Conservation (phyloP, 2,797 vertebrate species). For the Tiaroga cobitis region DNA sequence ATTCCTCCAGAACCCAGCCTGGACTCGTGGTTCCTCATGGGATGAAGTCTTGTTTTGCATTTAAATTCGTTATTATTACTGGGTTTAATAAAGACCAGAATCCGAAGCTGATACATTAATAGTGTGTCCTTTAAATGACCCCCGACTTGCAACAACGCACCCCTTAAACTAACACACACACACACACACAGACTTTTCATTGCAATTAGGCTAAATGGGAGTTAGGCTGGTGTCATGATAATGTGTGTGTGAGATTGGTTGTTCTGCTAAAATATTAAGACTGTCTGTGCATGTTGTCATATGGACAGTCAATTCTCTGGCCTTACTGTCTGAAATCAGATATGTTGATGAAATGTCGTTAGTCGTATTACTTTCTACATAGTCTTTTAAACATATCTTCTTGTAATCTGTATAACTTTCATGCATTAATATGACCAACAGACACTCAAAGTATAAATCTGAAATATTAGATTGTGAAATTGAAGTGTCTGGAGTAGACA, state of each 20-base stretch:
- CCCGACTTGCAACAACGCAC: conserved; percentile 26
- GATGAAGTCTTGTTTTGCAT: conserved; percentile 43
- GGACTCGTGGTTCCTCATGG: conserved; percentile 32
- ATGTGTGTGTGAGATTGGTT: background rate
- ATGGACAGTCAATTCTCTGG: background rate
- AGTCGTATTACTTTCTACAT: background rate
- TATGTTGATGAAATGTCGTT: background rate
- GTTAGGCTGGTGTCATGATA: background rate
- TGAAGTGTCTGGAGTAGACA: background rate
- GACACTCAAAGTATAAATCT: conserved; percentile 1
- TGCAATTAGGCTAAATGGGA: conserved; percentile 33
- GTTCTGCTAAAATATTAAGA: conserved; percentile 20
- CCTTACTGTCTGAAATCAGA: conserved; percentile 17
- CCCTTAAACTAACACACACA: conserved; percentile 27
- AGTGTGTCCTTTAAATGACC: conserved; percentile 44
- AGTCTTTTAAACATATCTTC: background rate
- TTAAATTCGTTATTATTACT: conserved; percentile 42
- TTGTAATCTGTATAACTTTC: conserved; percentile 18
- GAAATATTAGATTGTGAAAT: background rate
- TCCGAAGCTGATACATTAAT: conserved; percentile 33
- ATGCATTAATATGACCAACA: conserved; percentile 12
- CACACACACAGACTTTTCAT: background rate
- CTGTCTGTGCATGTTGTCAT: background rate
- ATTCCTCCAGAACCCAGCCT: conserved; percentile 35
- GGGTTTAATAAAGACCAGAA: conserved; percentile 40